These are phyloP conservation scores for Onthophagus taurus DNA, from an alignment of 1,140 invertebrate genomes.

Conservation along the genomic window DNA sequence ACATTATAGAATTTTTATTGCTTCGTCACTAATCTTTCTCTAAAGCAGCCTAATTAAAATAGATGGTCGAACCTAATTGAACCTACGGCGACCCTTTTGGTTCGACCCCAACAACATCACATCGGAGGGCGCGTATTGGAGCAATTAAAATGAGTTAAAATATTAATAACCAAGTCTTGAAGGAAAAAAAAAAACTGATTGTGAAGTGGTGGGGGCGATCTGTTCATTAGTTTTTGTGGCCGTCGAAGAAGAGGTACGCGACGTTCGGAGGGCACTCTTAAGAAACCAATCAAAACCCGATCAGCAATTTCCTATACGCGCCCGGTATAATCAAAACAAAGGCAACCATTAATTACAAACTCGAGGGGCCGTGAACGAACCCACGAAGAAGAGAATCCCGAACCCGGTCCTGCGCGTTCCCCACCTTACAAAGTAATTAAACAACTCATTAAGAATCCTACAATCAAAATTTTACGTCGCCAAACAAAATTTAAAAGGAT, in stretches of 20 bases:
- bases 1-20: no score
- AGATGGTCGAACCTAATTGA: no score
- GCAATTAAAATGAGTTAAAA: constrained; percentile 32
- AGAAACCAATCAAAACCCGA: constrained; percentile 33
- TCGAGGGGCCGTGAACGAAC: constrained; percentile 13
- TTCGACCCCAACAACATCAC: no score
- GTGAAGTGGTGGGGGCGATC: constrained; percentile 28
- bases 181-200: constrained; percentile 30
- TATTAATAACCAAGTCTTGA: constrained; percentile 31
- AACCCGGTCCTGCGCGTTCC: background rate
- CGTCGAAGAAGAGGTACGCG: background rate
- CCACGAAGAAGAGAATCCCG: background rate
- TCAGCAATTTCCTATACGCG: constrained; percentile 33
- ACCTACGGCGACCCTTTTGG: no score
- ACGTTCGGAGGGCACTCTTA: constrained; percentile 19
- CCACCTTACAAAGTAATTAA: constrained; percentile 29
- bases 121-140: no score
- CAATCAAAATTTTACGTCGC: no score
- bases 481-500: no score
- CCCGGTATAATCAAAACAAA: constrained; percentile 34
- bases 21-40: no score
- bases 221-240: constrained; percentile 31
- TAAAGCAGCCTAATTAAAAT: no score
- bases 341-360: constrained; percentile 32
- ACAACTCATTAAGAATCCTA: constrained; percentile 30